Evolutionary conservation across 1,140 invertebrate species (phyloP).

Genomic region (Lutraria rhynchaena): DNA sequence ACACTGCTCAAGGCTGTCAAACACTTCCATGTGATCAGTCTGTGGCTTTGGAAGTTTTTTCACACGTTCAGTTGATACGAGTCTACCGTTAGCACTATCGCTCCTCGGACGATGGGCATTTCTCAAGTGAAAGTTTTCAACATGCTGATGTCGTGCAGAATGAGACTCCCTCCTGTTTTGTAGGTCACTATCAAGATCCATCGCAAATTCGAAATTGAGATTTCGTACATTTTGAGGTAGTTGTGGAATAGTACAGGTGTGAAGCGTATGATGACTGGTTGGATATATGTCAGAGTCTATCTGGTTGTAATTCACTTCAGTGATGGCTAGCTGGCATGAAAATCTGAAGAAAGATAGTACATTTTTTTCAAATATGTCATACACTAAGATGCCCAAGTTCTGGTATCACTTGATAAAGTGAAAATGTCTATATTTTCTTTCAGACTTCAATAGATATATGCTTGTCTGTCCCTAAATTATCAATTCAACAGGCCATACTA

Average conservation of each 20-base stretch:
- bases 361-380: no score
- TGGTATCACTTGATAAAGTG: no score
- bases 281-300: constrained; percentile 46
- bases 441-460: no score
- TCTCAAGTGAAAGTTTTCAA: background rate
- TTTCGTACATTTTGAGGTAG: constrained; percentile 79
- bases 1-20: constrained; percentile 93
- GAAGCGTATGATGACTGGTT: constrained; percentile 3
- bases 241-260: constrained; percentile 30
- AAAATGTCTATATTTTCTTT: no score
- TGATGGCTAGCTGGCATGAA: constrained; percentile 87
- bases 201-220: constrained; percentile 87
- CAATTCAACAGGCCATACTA: no score
- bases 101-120: constrained; percentile 17
- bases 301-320: constrained; percentile 84
- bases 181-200: constrained; percentile 83
- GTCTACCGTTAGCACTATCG: constrained; percentile 44
- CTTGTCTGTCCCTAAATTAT: no score
- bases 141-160: background rate
- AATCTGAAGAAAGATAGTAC: constrained; percentile 77
- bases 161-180: constrained; percentile 57
- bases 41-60: constrained; percentile 59
- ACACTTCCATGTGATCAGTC: constrained; percentile 39
- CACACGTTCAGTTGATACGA: background rate
- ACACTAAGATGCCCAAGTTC: no score